These are phyloP conservation scores for Ctenomys sociabilis DNA, from an alignment of 2,113 vertebrate species.

Conservation along the genomic window DNA sequence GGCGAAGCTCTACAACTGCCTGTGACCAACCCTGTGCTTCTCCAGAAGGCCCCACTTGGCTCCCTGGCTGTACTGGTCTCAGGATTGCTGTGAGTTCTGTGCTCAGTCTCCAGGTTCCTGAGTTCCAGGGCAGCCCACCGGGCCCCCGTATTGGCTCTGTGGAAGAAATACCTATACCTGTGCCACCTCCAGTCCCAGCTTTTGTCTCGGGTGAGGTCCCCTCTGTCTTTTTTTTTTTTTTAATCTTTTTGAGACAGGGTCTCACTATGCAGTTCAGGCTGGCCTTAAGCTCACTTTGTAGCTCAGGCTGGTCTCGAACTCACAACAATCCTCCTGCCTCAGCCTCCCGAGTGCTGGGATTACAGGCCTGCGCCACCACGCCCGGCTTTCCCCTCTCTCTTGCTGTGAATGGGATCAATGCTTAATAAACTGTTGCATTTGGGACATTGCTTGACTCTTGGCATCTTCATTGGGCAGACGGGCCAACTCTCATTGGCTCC, in stretches of 20 bases:
- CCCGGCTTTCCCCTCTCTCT: too few species aligned
- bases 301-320: too few species aligned
- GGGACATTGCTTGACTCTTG: not conserved
- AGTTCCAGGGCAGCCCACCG: not conserved
- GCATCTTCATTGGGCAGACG: not conserved
- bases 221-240: too few species aligned
- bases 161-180: not conserved
- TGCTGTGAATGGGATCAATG: not conserved
- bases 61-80: not conserved
- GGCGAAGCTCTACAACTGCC: not conserved
- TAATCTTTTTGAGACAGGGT: too few species aligned
- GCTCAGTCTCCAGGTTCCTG: not conserved
- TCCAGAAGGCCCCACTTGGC: not conserved
- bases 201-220: not conserved
- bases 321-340: too few species aligned
- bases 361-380: too few species aligned
- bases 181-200: not conserved
- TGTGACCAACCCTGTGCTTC: not conserved
- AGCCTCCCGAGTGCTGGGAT: too few species aligned
- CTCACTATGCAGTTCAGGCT: too few species aligned
- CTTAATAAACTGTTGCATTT: not conserved
- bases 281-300: too few species aligned
- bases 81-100: not conserved
- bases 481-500: not conserved
- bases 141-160: not conserved